Base-by-base conservation (phyloP, 2,113 vertebrate genomes). In the Phaetusa simplex region DNA sequence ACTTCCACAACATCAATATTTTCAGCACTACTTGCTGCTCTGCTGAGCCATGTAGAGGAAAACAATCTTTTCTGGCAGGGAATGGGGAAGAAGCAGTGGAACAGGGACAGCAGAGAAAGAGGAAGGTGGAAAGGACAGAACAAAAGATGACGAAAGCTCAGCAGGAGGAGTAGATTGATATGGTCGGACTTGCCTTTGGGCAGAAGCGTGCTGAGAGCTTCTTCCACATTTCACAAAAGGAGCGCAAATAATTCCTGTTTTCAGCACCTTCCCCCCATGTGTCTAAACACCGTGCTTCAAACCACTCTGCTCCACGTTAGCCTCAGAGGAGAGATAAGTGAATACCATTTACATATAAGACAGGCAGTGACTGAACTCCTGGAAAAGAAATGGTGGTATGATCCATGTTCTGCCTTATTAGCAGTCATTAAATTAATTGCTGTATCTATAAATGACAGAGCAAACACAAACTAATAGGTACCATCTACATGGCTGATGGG, bases 101-200 rank as follows among this genome's bases (percentile, higher is more conserved):
- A 53, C 38, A 53, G 18, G 0, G 1, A 55, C 82, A 27, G 52
- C 16, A 59, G 38, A 62, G 69, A 61, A 70, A 58, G 13, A 50
- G 29, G 22, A 79, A 67, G 70, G 65, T 79, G 58, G 58, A 84
- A 82, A 91, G 55, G 64, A 80, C 16, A 16, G 32, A 94, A n/a
- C 16, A 42, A 24, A 55, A 53, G 64, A n/a, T 53, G 79, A 36
- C 0, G 5, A 86, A 38, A 93, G 32, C 64, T 88, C 64, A 81
- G 55, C 42, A 34, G 53, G 32, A 76, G 27, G 67, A 85, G 9
- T 0, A 83, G 72, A 70, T 64, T 0, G 0, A 64, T 66, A 45
- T 10, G 21, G 10, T 14, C 0, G 0, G 47, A 50, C 3, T n/a
- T 12, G n/a, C 36, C 50, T 66, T 90, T 34, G 12, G 45, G 61